These are phyloP conservation scores for Drosophila imparisetae DNA, from an alignment of 2,888 invertebrate genomes.

Conservation along the genomic window DNA sequence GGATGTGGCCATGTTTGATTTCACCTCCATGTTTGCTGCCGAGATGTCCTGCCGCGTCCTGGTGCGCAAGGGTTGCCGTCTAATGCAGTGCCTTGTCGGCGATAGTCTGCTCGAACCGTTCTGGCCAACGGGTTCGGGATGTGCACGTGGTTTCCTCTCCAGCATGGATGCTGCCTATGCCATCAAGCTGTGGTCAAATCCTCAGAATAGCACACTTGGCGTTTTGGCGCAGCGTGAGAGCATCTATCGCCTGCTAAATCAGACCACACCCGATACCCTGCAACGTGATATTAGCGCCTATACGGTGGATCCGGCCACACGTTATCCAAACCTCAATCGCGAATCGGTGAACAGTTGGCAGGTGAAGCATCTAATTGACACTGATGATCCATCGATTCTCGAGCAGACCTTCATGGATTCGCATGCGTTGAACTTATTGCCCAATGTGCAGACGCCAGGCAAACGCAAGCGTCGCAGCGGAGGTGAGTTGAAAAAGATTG, in stretches of 20 bases:
- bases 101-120: conserved; percentile 98
- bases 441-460: conserved; percentile 87
- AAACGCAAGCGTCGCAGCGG: conserved; percentile 84
- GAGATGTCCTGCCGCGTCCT: conserved; percentile 96
- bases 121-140: conserved; percentile 99
- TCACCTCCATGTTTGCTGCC: conserved; percentile 99
- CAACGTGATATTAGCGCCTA: conserved; percentile 95
- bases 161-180: conserved; percentile 99
- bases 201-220: conserved; percentile 87
- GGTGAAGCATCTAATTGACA: conserved; percentile 89
- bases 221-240: conserved; percentile 97
- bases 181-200: conserved; percentile 92
- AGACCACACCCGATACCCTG: conserved; percentile 98
- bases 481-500: conserved; percentile 58
- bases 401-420: conserved; percentile 85
- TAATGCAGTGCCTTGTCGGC: conserved; percentile 96
- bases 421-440: conserved; percentile 86
- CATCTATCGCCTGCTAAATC: conserved; percentile 93
- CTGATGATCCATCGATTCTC: conserved; percentile 88
- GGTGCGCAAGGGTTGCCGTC: conserved; percentile 89
- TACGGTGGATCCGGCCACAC: conserved; percentile 93
- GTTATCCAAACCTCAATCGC: conserved; percentile 93
- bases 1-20: conserved; percentile 99
- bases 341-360: conserved; percentile 91
- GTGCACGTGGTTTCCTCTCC: conserved; percentile 98